Percentiles rank a stretch among this genome's conserved stretches.
phyloP scores from a whole-genome alignment of 2,888 invertebrate species.

The Agriopis marginaria region DNA sequence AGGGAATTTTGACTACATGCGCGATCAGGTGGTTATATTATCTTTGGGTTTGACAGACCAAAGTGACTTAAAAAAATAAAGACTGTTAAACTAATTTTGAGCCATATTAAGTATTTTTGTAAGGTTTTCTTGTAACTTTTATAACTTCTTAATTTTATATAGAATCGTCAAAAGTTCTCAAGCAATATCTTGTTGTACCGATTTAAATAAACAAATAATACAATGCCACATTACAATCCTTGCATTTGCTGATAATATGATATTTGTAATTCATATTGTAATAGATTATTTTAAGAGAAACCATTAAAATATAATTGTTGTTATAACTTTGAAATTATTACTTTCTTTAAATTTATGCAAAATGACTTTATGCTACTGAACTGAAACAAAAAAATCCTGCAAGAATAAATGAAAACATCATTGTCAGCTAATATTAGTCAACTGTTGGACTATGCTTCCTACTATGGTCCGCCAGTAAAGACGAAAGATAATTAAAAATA shows the following conservation, averaged over 20 bases:
- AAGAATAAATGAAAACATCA: no score
- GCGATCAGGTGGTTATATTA: no score
- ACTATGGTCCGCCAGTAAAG: no score
- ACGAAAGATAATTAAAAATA: no score
- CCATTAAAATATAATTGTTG: neutral
- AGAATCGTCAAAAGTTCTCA: neutral
- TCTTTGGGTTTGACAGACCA: no score
- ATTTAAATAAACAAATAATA: neutral
- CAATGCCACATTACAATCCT: no score
- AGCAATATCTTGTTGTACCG: neutral
- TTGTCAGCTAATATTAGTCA: no score
- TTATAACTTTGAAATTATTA: neutral
- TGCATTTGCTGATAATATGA: neutral
- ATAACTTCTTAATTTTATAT: neutral
- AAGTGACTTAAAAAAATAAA: neutral
- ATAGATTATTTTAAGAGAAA: neutral
- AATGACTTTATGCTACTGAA: no score
- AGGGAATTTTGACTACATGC: no score
- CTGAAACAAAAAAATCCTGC: no score
- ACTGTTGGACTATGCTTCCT: no score
- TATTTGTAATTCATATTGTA: neutral
- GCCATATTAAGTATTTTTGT: neutral
- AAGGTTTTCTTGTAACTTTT: neutral
- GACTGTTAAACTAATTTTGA: neutral
- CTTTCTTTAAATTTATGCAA: no score